Percentiles rank a stretch among this genome's conserved stretches.
These are phyloP conservation scores for Venturia canescens DNA, from an alignment of 1,140 invertebrate species.

Conservation along the genomic window DNA sequence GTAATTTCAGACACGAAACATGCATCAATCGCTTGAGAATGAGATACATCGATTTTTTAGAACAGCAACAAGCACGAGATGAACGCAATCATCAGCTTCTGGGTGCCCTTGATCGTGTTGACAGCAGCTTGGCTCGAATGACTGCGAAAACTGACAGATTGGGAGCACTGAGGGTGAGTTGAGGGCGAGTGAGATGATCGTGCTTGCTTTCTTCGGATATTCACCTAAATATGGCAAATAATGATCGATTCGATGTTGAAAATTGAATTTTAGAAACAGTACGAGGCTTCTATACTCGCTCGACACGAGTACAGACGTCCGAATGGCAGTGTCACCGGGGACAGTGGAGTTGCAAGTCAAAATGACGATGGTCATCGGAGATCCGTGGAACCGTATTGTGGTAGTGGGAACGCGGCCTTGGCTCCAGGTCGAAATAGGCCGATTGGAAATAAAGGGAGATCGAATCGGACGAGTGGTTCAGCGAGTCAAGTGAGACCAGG, in stretches of 20 bases:
- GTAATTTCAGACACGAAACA: slow-evolving; percentile 68
- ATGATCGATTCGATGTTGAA: not conserved
- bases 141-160: slow-evolving; percentile 80
- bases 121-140: slow-evolving; percentile 78
- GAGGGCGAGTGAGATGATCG: not conserved
- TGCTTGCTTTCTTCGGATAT: too few species aligned
- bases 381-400: not conserved
- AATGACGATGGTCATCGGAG: slow-evolving; percentile 53
- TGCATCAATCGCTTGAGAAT: slow-evolving; percentile 77
- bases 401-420: not conserved
- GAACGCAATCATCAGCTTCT: slow-evolving; percentile 80
- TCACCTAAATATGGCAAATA: not conserved
- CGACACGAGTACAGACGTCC: slow-evolving; percentile 54
- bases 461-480: not conserved
- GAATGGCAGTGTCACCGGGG: slow-evolving; percentile 55
- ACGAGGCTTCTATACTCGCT: slow-evolving; percentile 67
- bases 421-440: not conserved
- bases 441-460: not conserved
- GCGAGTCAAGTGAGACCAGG: slow-evolving; percentile 3
- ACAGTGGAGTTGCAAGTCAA: slow-evolving; percentile 66
- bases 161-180: slow-evolving; percentile 77
- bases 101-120: slow-evolving; percentile 78
- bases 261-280: slow-evolving; percentile 69
- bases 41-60: slow-evolving; percentile 80
- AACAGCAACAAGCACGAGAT: slow-evolving; percentile 79